Evolutionary conservation across 1,140 invertebrate genomes (phyloP), one percentile per base, ranked within the genome.

Genomic region (Drosophila quadrilineata): DNA sequence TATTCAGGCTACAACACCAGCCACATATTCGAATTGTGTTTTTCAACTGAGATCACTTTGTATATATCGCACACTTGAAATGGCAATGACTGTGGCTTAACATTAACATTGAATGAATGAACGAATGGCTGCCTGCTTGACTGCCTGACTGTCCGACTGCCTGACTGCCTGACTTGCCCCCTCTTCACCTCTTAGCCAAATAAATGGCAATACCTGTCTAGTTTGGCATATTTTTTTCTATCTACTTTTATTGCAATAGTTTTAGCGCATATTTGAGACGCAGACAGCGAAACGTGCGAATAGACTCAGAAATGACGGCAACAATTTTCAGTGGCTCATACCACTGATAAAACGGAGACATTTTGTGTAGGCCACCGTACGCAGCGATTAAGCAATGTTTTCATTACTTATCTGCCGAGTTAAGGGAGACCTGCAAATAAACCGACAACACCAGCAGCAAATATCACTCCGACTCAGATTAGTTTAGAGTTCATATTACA

Each of bases 211-310:
- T 31, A 43, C 57, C 10, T 26, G 46, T 49, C 56, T 56, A 50
- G 66, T 38, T 45, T 41, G 40, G 22, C 60, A 46, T 40, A 35
- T 40, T 28, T 60, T 35, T 38, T 38, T 38, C 19, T 22, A 17
- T 19, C 21, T 62, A 17, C 40, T 66, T 52, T 80, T 70, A 57
- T 70, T 80, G 75, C 57, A 63, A 68, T 68, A 43, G 31, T 50
- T 56, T 48, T 9, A 33, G 46, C 49, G 70, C 56, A 52, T 35
- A 40, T 54, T 53, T 43, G 28, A 28, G 54, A 43, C 52, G 41
- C 66, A 80, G 76, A 80, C 75, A 68, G 29, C 75, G 6, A 70
- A 82, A 80, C 75, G 75, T 80, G 75, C 69, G 76, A 75, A 75
- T 45, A 59, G 48, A 54, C 53, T 57, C 57, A 60, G 29, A 62